Base-by-base conservation (phyloP, 2,888 invertebrate genomes). In the Pterostichus niger region DNA sequence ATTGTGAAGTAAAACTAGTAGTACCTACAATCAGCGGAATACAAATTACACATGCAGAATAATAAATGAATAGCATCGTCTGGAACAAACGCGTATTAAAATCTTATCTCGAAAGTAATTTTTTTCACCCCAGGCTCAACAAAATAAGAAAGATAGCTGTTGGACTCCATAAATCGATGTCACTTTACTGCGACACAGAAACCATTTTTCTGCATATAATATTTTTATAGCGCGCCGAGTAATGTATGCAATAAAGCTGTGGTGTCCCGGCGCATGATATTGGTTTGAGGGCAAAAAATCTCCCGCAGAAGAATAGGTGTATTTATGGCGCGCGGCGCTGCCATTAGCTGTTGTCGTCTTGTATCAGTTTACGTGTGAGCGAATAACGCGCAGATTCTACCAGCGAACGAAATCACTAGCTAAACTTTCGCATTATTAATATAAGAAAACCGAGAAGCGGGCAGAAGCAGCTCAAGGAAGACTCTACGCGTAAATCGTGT, bases 131-230 rank as follows among this genome's bases (percentile, higher is more conserved):
- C 11, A 75, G 75, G 75, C 75, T 49, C 75, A 75, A 52, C 49
- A 77, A 77, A 77, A 77, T 56, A 77, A 77, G 40, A 77, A 40
- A 77, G 77, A 77, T 77, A 77, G 59, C 56, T 75, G 56, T 56
- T 17, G 54, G 56, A 77, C 54, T 77, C 77, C 77, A 77, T 77
- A 77, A 77, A 77, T 77, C 77, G 77, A 77, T 77, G 77, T 77
- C 77, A 77, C 44, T 77, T 77, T 77, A 77, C 40, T 56, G 56
- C 54, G 54, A 77, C 77, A 77, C 77, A 54, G 56, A 56, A 77
- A 77, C 77, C 77, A 77, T 77, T 77, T 77, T 77, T 77, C 54
- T 77, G 77, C 77, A 77, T 77, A 75, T 75, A 75, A 75, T 75
- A 75, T 75, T 75, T 77, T 77, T 77, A 77, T 77, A 77, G 77